Evolutionary conservation across 2,888 invertebrate genomes (phyloP).

Genomic region (Drosophila quinaria): DNA sequence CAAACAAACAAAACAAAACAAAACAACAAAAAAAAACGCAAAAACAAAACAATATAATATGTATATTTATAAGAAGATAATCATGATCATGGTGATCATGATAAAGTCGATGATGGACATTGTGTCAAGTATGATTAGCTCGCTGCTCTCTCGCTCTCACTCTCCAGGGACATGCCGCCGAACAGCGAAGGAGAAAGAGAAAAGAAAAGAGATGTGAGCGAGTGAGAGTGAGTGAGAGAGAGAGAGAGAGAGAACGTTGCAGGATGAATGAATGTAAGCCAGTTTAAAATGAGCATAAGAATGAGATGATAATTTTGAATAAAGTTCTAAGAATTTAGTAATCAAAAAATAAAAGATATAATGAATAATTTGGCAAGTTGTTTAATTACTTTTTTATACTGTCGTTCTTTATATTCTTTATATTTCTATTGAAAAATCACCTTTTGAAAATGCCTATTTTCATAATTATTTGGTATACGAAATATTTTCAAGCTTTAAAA

Average conservation of each 20-base stretch:
- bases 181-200: background rate
- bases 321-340: constrained; percentile 84
- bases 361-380: constrained; percentile 21
- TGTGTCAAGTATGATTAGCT: constrained; percentile 47
- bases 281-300: constrained; percentile 61
- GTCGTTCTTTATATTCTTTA: too few relatives aligned
- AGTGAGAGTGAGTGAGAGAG: too few relatives aligned
- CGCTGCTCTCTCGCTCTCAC: constrained; percentile 1
- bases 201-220: background rate
- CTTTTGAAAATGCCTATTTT: too few relatives aligned
- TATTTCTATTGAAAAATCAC: too few relatives aligned
- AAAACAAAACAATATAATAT: constrained; percentile 55
- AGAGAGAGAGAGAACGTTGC: constrained; percentile 23
- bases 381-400: background rate
- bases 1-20: constrained; percentile 44
- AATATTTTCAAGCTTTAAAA: too few relatives aligned
- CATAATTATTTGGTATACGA: too few relatives aligned
- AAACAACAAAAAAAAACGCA: constrained; percentile 32
- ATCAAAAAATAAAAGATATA: constrained; percentile 74
- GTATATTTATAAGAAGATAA: constrained; percentile 62
- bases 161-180: background rate
- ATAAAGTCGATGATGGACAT: constrained; percentile 23
- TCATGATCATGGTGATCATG: constrained; percentile 30
- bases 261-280: constrained; percentile 43
- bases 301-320: constrained; percentile 79